Percentiles rank a stretch among this genome's conserved stretches.
Conservation (phyloP, 2,888 invertebrate species). For the Ceriagrion tenellum region DNA sequence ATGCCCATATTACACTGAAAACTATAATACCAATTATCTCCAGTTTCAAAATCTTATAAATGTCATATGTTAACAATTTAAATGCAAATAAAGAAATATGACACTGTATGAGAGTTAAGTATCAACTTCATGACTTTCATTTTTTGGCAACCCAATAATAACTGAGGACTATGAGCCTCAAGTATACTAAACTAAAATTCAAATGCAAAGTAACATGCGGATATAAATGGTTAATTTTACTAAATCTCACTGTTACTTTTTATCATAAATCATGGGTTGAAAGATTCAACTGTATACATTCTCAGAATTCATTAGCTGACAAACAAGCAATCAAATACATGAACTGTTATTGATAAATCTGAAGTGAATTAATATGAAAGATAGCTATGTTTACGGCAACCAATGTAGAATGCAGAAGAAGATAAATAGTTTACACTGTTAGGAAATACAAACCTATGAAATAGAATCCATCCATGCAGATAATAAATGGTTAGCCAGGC, state of each 20-base stretch:
- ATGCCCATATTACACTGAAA: too few species aligned
- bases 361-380: conserved; percentile 11
- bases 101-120: background rate
- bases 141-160: too few species aligned
- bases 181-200: background rate
- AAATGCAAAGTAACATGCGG: background rate
- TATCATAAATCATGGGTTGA: background rate
- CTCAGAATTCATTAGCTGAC: background rate
- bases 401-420: conserved; percentile 40
- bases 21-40: too few species aligned
- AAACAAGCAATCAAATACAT: background rate
- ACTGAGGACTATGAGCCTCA: too few species aligned
- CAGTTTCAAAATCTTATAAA: too few species aligned
- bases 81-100: background rate
- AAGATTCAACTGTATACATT: background rate
- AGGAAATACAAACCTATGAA: conserved; percentile 46
- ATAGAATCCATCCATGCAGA: conserved; percentile 53
- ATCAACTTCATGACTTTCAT: too few species aligned
- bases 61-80: background rate
- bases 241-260: background rate
- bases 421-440: conserved; percentile 16
- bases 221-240: background rate
- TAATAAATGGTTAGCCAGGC: conserved; percentile 48
- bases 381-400: background rate
- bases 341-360: background rate